These are phyloP conservation scores for Astreopora myriophthalma DNA, from an alignment of 64 coral and sea anemone genomes.

Conservation along the genomic window DNA sequence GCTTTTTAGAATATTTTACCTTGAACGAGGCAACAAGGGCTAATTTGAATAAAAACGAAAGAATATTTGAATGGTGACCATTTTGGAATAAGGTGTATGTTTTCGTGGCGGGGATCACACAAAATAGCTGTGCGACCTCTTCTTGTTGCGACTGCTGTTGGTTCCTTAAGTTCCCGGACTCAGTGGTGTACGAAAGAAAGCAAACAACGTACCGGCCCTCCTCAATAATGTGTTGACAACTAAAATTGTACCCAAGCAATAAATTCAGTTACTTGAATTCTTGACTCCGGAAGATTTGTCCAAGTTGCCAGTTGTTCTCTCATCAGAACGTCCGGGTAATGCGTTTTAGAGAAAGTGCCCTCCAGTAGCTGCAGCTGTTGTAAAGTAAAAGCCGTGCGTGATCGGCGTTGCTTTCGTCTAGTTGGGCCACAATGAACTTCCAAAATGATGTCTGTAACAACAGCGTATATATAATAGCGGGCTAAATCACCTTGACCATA, in stretches of 20 bases:
- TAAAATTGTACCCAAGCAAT: background rate
- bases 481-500: background rate
- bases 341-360: constrained; percentile 80
- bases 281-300: constrained; percentile 84
- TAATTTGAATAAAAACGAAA: too few relatives aligned
- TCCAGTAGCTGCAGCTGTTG: constrained; percentile 88
- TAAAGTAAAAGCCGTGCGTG: constrained; percentile 85
- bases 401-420: constrained; percentile 67
- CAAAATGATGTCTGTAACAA: constrained; percentile 80
- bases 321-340: constrained; percentile 97
- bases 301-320: constrained; percentile 86
- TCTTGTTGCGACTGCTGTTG: too few relatives aligned
- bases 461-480: background rate
- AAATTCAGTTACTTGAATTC: constrained; percentile 74
- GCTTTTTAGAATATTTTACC: too few relatives aligned
- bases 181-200: too few relatives aligned
- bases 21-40: too few relatives aligned
- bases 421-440: constrained; percentile 80
- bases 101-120: too few relatives aligned
- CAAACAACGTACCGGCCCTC: too few relatives aligned
- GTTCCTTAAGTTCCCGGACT: too few relatives aligned
- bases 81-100: too few relatives aligned
- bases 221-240: too few relatives aligned
- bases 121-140: too few relatives aligned
- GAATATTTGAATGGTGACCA: too few relatives aligned